Base-by-base conservation (phyloP, 2,113 vertebrate genomes). In the Phrynocephalus versicolor region DNA sequence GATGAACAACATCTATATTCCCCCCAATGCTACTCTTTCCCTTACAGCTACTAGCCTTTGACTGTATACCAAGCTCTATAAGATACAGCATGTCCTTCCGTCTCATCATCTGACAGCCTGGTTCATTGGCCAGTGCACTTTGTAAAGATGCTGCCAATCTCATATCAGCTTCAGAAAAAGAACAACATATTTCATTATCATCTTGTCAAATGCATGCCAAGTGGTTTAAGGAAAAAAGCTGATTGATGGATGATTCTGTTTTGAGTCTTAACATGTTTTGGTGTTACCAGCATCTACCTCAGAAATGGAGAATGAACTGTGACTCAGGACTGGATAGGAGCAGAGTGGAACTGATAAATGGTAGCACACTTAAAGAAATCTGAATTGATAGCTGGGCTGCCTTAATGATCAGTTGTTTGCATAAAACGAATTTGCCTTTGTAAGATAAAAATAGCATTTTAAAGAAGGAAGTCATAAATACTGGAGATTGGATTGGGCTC, bases 221-320 rank as follows among this genome's bases (percentile, higher is more conserved):
- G 30, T 45, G 57, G 37, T 73, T 65, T 64, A 73, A 45, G 78
- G 80, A 73, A 39, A 74, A 65, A 85, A 39, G n/a, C n/a, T n/a
- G n/a, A n/a, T 30, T 80, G 84, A 80, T 85, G n/a, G 84, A 85
- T 80, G 57, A 51, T 55, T 80, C 39, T 80, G 39, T 51, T 78
- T 64, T 64, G 23, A 30, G 84, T 60, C 33, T 71, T n/a, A 73
- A 80, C 6, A 33, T 72, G 57, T 33, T 80, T 74, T 55, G 55
- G 39, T 55, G 58, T 35, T 37, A 15, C 39, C 13, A 30, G n/a
- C n/a, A 33, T 80, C 71, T 80, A 69, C 58, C 69, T 79, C 8
- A 5, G 30, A 79, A 85, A 71, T 33, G 75, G 51, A 62, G 30
- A 79, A 85, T 39, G 35, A 72, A 79, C 19, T 71, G 76, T 62